A percentile compares a stretch with the other conserved stretches of the same genome.
Evolutionary conservation across 2,113 vertebrate genomes (phyloP).

Genomic region (Macroglossus sobrinus): DNA sequence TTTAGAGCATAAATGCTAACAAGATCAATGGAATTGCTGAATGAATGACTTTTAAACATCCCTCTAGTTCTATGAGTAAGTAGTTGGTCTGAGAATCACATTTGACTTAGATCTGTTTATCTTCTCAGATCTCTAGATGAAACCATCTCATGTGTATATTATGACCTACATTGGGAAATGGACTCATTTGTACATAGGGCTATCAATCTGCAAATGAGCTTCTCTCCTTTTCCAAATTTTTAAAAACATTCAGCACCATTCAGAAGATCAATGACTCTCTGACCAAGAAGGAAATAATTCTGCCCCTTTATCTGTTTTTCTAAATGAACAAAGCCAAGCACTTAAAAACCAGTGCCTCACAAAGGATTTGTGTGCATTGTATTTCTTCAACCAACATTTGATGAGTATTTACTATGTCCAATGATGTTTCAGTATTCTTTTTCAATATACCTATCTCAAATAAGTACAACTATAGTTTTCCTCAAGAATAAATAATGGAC

Average conservation of each 20-base stretch:
- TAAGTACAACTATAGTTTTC: background rate
- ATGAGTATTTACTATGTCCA: background rate
- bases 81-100: conserved; percentile 12
- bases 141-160: conserved; percentile 37
- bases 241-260: conserved; percentile 16
- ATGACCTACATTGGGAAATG: conserved; percentile 28
- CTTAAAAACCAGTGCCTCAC: background rate
- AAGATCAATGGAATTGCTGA: background rate
- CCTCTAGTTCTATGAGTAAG: background rate
- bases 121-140: conserved; percentile 33
- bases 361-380: background rate
- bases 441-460: background rate
- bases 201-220: conserved; percentile 29
- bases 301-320: conserved; percentile 22
- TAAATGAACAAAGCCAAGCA: conserved; percentile 29
- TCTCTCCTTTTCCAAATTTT: background rate
- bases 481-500: background rate
- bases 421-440: background rate
- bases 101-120: conserved; percentile 3
- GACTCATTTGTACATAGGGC: background rate
- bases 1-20: background rate
- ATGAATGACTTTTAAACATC: background rate
- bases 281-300: conserved; percentile 41
- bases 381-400: background rate
- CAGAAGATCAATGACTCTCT: conserved; percentile 26